Percentiles rank a stretch among this genome's conserved stretches.
These are phyloP conservation scores for Yponomeuta malinellus DNA, from an alignment of 2,888 invertebrate species.

Conservation along the genomic window DNA sequence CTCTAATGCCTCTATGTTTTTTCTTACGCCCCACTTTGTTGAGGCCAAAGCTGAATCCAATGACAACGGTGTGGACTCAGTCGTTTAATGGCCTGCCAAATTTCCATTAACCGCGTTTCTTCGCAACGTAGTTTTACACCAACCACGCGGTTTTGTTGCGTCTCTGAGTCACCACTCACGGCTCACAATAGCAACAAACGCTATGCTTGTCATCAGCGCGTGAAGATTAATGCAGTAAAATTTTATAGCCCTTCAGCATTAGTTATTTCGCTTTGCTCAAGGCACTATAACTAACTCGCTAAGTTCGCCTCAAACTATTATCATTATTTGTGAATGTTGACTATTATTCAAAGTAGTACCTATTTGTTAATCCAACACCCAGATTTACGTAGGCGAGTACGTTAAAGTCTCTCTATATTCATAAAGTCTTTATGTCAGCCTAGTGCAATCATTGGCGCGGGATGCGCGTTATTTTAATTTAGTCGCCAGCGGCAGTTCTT, in stretches of 20 bases:
- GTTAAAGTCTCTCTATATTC: neutral
- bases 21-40: neutral
- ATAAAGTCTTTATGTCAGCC: slow-evolving; percentile 20
- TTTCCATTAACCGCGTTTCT: neutral
- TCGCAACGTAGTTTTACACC: neutral
- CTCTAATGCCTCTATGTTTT: neutral
- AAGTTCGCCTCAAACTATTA: neutral
- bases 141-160: neutral
- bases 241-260: neutral
- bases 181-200: neutral
- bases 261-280: neutral
- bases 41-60: neutral
- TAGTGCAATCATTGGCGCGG: slow-evolving; percentile 18
- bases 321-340: too few species aligned
- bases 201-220: neutral
- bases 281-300: neutral
- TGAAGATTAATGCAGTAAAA: neutral
- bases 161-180: neutral
- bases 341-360: too few species aligned
- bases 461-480: slow-evolving; percentile 5
- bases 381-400: neutral
- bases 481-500: slow-evolving; percentile 21
- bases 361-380: too few species aligned
- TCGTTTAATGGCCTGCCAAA: neutral
- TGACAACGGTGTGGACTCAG: neutral